Evolutionary conservation across 2,113 vertebrate species (phyloP).

Genomic region (Platysteira castanea): DNA sequence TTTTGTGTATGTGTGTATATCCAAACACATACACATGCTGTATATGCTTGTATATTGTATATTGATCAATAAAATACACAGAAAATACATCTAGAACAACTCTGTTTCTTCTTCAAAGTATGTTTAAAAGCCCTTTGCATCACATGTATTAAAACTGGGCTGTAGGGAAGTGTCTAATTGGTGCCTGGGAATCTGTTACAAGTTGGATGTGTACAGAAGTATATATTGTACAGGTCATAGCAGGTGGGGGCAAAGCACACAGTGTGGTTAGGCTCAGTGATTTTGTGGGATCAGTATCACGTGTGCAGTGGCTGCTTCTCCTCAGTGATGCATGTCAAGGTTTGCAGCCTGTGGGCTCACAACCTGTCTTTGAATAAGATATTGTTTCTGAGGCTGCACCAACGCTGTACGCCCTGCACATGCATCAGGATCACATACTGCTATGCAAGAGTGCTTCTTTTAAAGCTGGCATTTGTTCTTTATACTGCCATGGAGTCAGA

Average conservation of each 20-base stretch:
- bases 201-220: background rate
- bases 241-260: background rate
- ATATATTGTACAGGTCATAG: background rate
- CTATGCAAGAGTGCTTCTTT: background rate
- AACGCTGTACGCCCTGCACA: background rate
- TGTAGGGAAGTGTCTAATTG: background rate
- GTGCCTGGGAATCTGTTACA: background rate
- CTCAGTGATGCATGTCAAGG: background rate
- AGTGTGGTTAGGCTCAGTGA: background rate
- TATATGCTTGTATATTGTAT: constrained; percentile 19
- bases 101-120: background rate
- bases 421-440: background rate
- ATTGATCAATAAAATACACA: constrained; percentile 20
- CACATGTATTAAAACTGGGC: background rate
- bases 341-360: background rate
- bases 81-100: background rate
- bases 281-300: background rate
- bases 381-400: background rate
- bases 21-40: background rate
- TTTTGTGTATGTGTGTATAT: background rate
- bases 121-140: background rate
- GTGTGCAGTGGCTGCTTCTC: background rate
- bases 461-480: background rate
- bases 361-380: background rate
- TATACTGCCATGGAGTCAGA: rapidly evolving